Base-by-base conservation (phyloP, 2,113 vertebrate species). In the Corynorhinus townsendii region DNA sequence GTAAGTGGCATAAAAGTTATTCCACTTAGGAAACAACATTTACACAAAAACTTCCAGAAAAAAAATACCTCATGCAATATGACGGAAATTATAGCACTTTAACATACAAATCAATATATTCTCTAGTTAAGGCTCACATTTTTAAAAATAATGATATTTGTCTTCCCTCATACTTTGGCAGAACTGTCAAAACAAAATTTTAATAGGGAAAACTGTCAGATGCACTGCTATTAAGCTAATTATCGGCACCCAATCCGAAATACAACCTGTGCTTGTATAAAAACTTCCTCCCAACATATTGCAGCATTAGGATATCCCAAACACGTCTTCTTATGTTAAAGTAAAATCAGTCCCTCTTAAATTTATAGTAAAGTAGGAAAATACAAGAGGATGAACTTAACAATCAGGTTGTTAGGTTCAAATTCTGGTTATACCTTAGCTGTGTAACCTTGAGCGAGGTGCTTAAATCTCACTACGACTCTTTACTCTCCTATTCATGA, bases 141-240 rank as follows among this genome's bases (percentile, higher is more conserved):
- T 98, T 96, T 88, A 64, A 82, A 19, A 93, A 96, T 52, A n/a
- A 94, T 95, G 95, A 43, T 92, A 92, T 86, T 83, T 93, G 89
- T 98, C 96, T 97, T 97, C 97, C 97, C 97, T 97, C 98, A 95
- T 93, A 96, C 97, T 88, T 97, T 91, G 97, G 98, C 98, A 98
- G 98, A 95, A 96, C 52, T 9, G 54, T 80, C 85, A 79, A 95
- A 97, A 98, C 97, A 97, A 95, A 96, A 43, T 91, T 91, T 96
- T 95, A 98, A 98, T 96, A 97, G 98, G 98, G 98, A 98, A 98
- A 98, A 98, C 98, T 98, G 98, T 98, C 98, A 98, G 97, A 98
- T 98, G 98, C 98, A 3, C 94, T 94, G 96, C 97, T 93, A 26
- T 73, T 62, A 28, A 33, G 94, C 93, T 96, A 96, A 95, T 96